Evolutionary conservation across 2,797 vertebrate genomes (phyloP), one percentile per base, ranked within the genome.

Genomic region (Esox lucius): DNA sequence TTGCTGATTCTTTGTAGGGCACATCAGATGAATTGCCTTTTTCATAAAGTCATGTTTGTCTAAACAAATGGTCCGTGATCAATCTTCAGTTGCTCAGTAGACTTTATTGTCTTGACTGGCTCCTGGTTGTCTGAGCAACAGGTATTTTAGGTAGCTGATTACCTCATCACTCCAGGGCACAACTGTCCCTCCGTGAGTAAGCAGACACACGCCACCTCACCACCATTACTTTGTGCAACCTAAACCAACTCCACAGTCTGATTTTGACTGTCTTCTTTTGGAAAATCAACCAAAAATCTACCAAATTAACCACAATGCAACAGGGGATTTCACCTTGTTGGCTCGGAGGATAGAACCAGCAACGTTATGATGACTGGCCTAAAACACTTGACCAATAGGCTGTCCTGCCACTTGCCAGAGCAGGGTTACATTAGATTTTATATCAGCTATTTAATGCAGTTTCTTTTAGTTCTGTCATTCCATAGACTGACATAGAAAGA

Each of bases 11-110:
- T 80, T 84, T 70, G 73, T 33, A 62, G 85, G 90, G 89, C 87
- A 86, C 85, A 92, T 92, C 90, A 92, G 89, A 93, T 88, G 88
- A 93, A 93, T 92, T 90, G 87, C 86, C 87, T 91, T 90, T 92
- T 91, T 91, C 85, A 85, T 81, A 80, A 81, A 84, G 86, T 85
- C 71, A 84, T 89, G 89, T 93, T 94, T 93, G 91, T 93, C 90
- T 91, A 94, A 93, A 93, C 91, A 90, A 90, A 88, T 92, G 92
- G 84, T 80, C 86, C 81, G 89, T 81, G 88, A 94, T 95, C 91
- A 92, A 94, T 94, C 93, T 94, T 93, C 81, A 86, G 86, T 87
- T 85, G 85, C 83, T 86, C 87, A 75, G 87, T 76, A 86, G 92
- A 87, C 85, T 89, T 92, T 86, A 89, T 88, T 90, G 91, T 89